Conservation (phyloP, 2,888 invertebrate genomes). For the Noctua janthina region DNA sequence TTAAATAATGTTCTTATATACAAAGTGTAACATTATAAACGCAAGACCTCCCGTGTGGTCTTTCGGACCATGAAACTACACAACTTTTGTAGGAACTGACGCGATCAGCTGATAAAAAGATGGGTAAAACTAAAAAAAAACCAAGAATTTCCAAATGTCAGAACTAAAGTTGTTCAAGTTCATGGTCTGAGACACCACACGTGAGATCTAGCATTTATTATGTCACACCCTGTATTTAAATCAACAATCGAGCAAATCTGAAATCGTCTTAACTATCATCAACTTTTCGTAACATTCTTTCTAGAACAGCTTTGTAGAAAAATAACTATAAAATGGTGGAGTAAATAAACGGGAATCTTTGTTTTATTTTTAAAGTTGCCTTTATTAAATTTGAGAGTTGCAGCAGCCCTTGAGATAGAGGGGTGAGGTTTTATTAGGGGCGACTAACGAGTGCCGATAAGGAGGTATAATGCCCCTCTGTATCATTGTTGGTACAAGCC, state of each 20-base stretch:
- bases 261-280: neutral
- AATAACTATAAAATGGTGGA: neutral
- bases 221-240: neutral
- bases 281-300: neutral
- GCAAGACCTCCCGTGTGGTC: too few species aligned
- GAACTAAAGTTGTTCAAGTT: too few species aligned
- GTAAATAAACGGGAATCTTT: constrained; percentile 72
- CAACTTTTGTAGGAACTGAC: too few species aligned
- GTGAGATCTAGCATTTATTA: too few species aligned
- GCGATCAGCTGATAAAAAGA: too few species aligned
- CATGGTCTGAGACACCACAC: too few species aligned
- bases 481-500: constrained; percentile 67
- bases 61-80: too few species aligned
- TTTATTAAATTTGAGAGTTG: constrained; percentile 88
- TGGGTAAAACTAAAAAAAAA: too few species aligned
- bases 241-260: neutral
- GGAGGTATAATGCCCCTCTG: constrained; percentile 86
- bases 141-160: too few species aligned
- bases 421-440: constrained; percentile 89
- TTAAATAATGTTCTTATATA: too few species aligned
- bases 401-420: constrained; percentile 87
- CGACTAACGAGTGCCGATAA: constrained; percentile 89
- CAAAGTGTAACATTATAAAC: too few species aligned
- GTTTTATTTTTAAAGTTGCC: constrained; percentile 88
- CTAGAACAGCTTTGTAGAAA: neutral